Percentiles rank a stretch among this genome's conserved stretches.
Conservation (phyloP, 2,113 vertebrate species). For the Bubo bubo region DNA sequence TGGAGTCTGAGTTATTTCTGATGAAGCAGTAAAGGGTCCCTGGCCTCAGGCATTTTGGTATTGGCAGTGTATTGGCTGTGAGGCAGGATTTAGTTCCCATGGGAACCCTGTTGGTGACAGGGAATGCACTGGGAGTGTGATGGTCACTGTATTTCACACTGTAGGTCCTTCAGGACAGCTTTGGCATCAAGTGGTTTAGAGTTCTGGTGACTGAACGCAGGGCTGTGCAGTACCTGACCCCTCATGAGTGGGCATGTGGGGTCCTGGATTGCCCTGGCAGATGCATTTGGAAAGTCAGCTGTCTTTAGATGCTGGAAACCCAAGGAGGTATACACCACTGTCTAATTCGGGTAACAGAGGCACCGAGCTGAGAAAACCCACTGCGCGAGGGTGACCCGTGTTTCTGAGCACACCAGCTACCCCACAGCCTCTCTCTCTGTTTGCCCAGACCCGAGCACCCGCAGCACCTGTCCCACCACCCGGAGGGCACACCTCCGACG, state of each 20-base stretch:
- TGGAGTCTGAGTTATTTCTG: not conserved
- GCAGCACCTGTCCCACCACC: not conserved
- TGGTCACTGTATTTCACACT: not conserved
- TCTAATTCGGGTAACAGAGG: fast-evolving
- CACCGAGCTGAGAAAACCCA: not conserved
- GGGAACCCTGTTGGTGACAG: not conserved
- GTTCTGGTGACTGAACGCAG: not conserved
- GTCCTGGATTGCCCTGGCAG: not conserved
- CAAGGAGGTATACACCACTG: not conserved
- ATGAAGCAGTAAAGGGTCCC: not conserved
- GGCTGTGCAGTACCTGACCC: not conserved
- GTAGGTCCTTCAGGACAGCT: not conserved
- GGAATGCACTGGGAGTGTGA: not conserved
- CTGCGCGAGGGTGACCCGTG: fast-evolving
- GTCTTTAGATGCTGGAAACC: not conserved
- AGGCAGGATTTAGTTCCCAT: not conserved
- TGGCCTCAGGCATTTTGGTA: not conserved
- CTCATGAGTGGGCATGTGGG: fast-evolving
- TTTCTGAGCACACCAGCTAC: not conserved
- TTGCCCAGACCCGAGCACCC: not conserved
- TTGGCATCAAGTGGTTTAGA: not conserved
- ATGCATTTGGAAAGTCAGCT: not conserved
- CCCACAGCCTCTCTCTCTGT: not conserved
- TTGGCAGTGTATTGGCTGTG: fast-evolving
- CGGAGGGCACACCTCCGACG: fast-evolving